Percentiles rank a stretch among this genome's conserved stretches.
Evolutionary conservation across 1,140 invertebrate species (phyloP).

Genomic region (Nasonia giraulti): DNA sequence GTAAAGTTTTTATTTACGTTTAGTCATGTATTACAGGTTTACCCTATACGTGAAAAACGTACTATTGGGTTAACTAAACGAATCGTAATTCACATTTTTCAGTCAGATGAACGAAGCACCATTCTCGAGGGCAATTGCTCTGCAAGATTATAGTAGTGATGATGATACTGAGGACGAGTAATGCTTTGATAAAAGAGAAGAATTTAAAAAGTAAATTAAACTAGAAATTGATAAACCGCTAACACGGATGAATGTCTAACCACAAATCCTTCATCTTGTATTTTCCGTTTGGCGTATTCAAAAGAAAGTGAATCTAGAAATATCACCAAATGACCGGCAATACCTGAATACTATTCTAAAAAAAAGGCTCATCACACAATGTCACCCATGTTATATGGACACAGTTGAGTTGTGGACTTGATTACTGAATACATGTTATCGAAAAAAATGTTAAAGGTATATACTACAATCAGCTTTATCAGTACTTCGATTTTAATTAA

Average conservation of each 20-base stretch:
- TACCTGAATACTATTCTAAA: neutral
- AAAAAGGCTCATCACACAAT: neutral
- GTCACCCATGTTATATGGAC: neutral
- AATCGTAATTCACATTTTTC: constrained; percentile 64
- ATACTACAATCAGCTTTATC: constrained; percentile 14
- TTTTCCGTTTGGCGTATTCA: constrained; percentile 3
- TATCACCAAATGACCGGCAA: constrained; percentile 18
- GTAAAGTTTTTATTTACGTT: neutral
- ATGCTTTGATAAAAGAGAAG: constrained; percentile 50
- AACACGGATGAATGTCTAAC: constrained; percentile 44
- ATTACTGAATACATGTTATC: constrained; percentile 31
- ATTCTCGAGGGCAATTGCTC: constrained; percentile 79
- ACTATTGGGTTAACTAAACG: constrained; percentile 17
- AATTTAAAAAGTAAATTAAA: constrained; percentile 18
- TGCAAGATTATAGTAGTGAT: constrained; percentile 89
- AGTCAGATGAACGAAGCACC: constrained; percentile 88
- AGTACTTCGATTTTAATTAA: constrained; percentile 17
- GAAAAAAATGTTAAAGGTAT: constrained; percentile 13
- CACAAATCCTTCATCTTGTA: constrained; percentile 20
- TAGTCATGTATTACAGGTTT: constrained; percentile 40
- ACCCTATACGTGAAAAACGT: constrained; percentile 17
- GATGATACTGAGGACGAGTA: constrained; percentile 93
- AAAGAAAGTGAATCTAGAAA: neutral
- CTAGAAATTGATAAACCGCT: constrained; percentile 24
- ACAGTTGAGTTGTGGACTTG: neutral